Evolutionary conservation across 1,140 invertebrate genomes (phyloP), one percentile per base, ranked within the genome.

Genomic region (Teleopsis dalmanni): DNA sequence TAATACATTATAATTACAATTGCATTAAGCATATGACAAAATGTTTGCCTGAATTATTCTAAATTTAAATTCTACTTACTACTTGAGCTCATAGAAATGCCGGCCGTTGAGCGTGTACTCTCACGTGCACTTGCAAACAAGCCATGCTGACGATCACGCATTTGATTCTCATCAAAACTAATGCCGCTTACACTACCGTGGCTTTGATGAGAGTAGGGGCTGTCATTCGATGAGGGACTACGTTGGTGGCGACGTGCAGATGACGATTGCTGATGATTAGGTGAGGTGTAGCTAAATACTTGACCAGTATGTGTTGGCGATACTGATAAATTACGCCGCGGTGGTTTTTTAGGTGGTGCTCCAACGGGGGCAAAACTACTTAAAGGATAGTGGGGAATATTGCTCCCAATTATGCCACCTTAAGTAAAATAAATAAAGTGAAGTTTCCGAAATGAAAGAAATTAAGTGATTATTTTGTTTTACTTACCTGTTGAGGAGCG

Each of bases 331-430:
- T 90, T 90, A 44, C 88, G 76, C 35, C 89, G 75, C 0, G 89
- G 89, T 44, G 89, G 88, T 70, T 92, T 92, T 72, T 90, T 90
- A 4, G 88, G 88, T 25, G 88, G 87, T 26, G 84, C 87, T 34
- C 85, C 82, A n/a, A n/a, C n/a, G 78, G 88, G 76, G 2, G 63
- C 64, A 52, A 66, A 66, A 8, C 57, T 66, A 41, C 63, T 66
- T 59, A 66, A 61, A 3, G 58, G 54, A 35, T 40, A 25, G 38
- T 48, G 38, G 25, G 18, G 25, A 19, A 58, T 41, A n/a, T 46
- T 38, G 4, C 38, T 22, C 21, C 48, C 40, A 14, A 50, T 54
- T 21, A 60, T 50, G 14, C 58, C 63, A 0, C 64, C 51, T 53
- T n/a, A 36, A 18, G 18, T 7, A 10, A 35, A 11, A 47, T 4